phyloP scores from a whole-genome alignment of 2,888 invertebrate species.

The Acleris literana region DNA sequence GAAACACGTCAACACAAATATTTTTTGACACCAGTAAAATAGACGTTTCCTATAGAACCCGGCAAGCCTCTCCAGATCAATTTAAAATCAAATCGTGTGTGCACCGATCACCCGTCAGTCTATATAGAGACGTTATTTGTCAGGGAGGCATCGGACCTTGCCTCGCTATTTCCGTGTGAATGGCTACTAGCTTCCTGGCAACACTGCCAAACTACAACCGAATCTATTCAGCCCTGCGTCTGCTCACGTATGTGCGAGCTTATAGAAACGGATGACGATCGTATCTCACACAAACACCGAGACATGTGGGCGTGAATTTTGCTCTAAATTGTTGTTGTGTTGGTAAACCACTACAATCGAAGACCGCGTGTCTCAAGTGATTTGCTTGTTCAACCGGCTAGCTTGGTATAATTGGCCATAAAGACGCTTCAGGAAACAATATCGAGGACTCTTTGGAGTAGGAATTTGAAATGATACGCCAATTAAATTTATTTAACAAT shows the following conservation, averaged over 20 bases:
- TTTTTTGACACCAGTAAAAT: too few relatives aligned
- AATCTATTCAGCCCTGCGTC: constrained; percentile 33
- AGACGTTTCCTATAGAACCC: neutral
- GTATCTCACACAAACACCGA: too few relatives aligned
- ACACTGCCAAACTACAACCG: constrained; percentile 52
- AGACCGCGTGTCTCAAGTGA: too few relatives aligned
- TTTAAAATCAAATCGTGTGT: constrained; percentile 30
- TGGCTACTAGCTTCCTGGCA: constrained; percentile 63
- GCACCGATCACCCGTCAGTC: constrained; percentile 29
- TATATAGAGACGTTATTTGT: constrained; percentile 46
- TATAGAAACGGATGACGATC: neutral
- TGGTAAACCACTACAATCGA: too few relatives aligned
- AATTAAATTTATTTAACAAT: constrained; percentile 19
- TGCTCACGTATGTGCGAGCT: constrained; percentile 23
- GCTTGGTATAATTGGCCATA: constrained; percentile 24
- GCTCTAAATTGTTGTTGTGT: too few relatives aligned
- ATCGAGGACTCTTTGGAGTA: constrained; percentile 12
- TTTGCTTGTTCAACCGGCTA: neutral
- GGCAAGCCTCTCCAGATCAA: constrained; percentile 13
- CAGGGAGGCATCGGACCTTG: constrained; percentile 41
- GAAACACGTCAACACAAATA: too few relatives aligned
- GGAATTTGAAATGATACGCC: constrained; percentile 16
- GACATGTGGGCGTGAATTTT: too few relatives aligned
- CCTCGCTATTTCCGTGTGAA: constrained; percentile 68
- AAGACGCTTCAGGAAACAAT: constrained; percentile 20